A percentile compares a stretch with the other conserved stretches of the same genome.
phyloP scores from a whole-genome alignment of 2,113 vertebrate genomes.

The Fukomys damarensis region DNA sequence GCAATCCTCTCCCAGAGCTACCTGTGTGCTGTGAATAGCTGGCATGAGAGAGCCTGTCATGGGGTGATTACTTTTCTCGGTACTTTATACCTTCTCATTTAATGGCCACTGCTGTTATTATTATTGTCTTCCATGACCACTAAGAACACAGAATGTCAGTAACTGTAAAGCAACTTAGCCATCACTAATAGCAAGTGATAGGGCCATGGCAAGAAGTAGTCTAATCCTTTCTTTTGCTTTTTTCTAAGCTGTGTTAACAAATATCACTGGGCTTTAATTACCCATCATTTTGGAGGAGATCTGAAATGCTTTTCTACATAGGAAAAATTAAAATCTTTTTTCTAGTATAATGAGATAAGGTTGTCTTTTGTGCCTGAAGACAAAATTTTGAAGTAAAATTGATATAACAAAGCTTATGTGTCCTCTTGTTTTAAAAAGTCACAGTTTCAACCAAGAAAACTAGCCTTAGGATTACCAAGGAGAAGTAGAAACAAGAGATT shows the following conservation, averaged over 20 bases:
- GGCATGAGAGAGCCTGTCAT: not conserved
- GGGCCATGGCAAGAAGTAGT: not conserved
- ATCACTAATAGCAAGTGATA: not conserved
- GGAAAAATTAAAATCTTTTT: slow-evolving; percentile 28
- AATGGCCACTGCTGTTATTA: not conserved
- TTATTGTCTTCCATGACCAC: not conserved
- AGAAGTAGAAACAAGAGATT: not conserved
- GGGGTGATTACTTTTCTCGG: not conserved
- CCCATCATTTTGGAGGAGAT: not conserved
- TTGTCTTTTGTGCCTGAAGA: not conserved
- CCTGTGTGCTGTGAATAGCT: not conserved
- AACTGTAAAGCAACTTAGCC: not conserved
- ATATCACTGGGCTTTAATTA: not conserved
- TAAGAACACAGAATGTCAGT: not conserved
- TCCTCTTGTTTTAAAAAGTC: not conserved
- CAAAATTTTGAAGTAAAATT: not conserved
- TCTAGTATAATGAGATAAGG: not conserved
- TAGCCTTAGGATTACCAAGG: not conserved
- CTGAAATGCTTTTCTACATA: not conserved
- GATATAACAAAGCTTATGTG: not conserved
- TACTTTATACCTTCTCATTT: not conserved
- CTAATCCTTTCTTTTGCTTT: slow-evolving; percentile 7
- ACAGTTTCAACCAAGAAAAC: not conserved
- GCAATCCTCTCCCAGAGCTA: not conserved
- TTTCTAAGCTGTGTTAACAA: not conserved